phyloP scores from a whole-genome alignment of 1,140 invertebrate genomes.

The Aphelinus atriplicis region DNA sequence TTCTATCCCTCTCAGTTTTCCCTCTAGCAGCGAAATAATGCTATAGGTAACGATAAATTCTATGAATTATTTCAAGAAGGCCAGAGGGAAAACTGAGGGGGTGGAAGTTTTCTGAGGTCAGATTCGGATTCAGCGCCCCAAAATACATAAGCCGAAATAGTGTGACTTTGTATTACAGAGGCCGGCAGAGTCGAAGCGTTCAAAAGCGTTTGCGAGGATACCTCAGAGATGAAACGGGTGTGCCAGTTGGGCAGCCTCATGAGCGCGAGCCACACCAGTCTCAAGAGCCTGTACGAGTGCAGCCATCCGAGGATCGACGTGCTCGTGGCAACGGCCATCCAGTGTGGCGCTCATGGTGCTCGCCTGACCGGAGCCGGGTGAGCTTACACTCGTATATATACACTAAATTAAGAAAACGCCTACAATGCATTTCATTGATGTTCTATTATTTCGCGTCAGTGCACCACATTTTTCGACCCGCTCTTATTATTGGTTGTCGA shows the following conservation, averaged over 20 bases:
- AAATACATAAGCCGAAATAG: not conserved
- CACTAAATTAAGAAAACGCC: no score
- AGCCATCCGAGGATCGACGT: slow-evolving; percentile 89
- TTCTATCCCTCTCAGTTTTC: no score
- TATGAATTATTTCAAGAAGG: no score
- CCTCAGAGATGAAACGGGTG: slow-evolving; percentile 62
- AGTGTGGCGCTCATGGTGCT: slow-evolving; percentile 80
- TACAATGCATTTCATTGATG: no score
- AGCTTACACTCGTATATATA: slow-evolving; percentile 27
- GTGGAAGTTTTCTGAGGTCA: no score
- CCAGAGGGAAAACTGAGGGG: no score
- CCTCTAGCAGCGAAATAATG: no score
- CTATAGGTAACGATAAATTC: no score
- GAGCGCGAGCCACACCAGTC: slow-evolving; percentile 88
- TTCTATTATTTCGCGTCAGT: no score
- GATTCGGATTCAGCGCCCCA: no score
- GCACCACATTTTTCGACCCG: no score
- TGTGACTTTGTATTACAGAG: slow-evolving; percentile 52
- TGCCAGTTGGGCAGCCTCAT: slow-evolving; percentile 83
- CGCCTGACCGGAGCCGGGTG: slow-evolving; percentile 93
- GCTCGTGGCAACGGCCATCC: slow-evolving; percentile 81
- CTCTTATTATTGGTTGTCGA: no score
- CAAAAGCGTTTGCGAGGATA: slow-evolving; percentile 59
- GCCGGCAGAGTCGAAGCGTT: slow-evolving; percentile 68
- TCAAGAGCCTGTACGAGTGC: slow-evolving; percentile 90